Evolutionary conservation across 2,797 vertebrate genomes (phyloP).

Genomic region (Acrossocheilus fasciatus): DNA sequence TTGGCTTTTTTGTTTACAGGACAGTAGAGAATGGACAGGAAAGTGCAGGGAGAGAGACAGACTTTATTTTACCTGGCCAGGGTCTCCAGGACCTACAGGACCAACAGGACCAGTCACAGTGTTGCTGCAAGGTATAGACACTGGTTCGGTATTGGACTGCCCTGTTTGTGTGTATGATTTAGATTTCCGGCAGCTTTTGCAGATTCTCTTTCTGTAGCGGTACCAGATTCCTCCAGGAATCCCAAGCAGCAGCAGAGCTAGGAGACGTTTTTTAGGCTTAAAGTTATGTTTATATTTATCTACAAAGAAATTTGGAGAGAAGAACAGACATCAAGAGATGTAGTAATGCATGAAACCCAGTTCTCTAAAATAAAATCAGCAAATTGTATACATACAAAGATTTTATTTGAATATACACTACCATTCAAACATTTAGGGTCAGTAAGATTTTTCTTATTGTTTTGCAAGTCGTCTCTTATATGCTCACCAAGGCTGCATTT

Average conservation of each 20-base stretch:
- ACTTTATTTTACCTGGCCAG: conserved; percentile 46
- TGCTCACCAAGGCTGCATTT: neutral
- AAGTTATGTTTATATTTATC: conserved; percentile 59
- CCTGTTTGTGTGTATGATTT: conserved; percentile 12
- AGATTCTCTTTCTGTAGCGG: conserved; percentile 76
- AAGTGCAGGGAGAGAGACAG: neutral
- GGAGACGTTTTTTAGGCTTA: conserved; percentile 51
- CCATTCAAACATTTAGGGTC: neutral
- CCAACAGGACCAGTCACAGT: neutral
- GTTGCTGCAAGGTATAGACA: conserved; percentile 63
- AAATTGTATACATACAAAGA: too few species aligned
- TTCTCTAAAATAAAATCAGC: neutral
- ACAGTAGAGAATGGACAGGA: neutral
- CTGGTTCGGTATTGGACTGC: conserved; percentile 28
- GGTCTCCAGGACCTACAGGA: neutral
- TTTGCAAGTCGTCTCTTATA: neutral
- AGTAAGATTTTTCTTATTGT: neutral
- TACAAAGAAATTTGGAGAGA: conserved; percentile 36
- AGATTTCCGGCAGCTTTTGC: conserved; percentile 54
- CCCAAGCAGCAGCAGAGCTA: conserved; percentile 73
- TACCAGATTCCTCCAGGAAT: conserved; percentile 74
- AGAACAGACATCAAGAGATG: neutral
- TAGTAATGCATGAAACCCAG: neutral
- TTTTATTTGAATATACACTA: neutral
- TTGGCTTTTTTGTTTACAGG: neutral